Evolutionary conservation across 1,140 invertebrate species (phyloP).

Genomic region (Ooceraea biroi): DNA sequence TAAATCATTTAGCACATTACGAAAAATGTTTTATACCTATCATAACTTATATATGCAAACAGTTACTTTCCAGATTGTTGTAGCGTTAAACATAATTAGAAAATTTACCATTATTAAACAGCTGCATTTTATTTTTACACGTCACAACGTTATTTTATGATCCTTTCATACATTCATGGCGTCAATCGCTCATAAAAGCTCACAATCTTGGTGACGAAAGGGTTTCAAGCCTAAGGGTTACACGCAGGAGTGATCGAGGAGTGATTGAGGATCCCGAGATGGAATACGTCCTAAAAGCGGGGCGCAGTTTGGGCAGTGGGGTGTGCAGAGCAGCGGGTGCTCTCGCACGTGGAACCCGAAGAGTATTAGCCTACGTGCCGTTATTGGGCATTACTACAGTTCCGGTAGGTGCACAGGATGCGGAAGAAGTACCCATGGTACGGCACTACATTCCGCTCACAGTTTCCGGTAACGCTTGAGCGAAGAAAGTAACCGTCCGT

Average conservation of each 20-base stretch:
- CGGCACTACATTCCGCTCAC: background rate
- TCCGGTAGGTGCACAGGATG: conserved; percentile 22
- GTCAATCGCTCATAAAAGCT: background rate
- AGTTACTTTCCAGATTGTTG: background rate
- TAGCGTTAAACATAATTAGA: too few relatives aligned
- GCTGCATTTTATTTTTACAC: too few relatives aligned
- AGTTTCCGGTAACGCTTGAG: background rate
- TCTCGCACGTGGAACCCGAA: conserved; percentile 80
- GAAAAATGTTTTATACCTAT: background rate
- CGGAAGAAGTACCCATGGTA: conserved; percentile 49
- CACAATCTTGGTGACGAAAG: background rate
- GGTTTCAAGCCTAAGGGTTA: conserved; percentile 8
- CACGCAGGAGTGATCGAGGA: conserved; percentile 22
- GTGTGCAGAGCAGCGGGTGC: conserved; percentile 81
- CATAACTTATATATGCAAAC: background rate
- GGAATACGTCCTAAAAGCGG: conserved; percentile 83
- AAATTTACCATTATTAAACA: conserved; percentile 9
- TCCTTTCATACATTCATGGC: conserved; percentile 1
- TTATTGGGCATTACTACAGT: conserved; percentile 77
- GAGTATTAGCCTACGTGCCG: conserved; percentile 81
- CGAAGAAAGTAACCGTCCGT: background rate
- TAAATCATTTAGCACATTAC: background rate
- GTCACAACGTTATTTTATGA: background rate
- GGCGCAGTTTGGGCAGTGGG: conserved; percentile 80
- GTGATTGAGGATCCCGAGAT: conserved; percentile 64